Evolutionary conservation across 2,113 vertebrate genomes (phyloP), one percentile per base, ranked within the genome.

Genomic region (Marcusenius ussheri): DNA sequence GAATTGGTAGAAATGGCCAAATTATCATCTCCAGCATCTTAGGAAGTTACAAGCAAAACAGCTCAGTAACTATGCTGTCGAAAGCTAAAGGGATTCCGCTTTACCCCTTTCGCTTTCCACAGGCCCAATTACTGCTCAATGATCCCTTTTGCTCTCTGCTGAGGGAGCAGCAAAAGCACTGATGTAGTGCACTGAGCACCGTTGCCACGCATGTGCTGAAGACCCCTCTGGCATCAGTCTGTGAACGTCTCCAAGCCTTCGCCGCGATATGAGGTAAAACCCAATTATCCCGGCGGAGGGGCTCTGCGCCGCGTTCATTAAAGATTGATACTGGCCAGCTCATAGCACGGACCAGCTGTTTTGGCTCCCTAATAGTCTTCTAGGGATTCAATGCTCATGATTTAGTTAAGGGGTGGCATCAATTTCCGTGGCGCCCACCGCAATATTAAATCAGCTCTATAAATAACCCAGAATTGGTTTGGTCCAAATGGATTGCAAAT

Each of bases 271-370:
- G 50, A 84, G 27, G 80, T 39, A 89, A 89, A 89, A 92, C 92
- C 91, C 90, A 90, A 92, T 92, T 91, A 91, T 88, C 89, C 62
- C 85, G 77, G 51, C 24, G 13, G 51, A 42, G 74, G 56, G 45
- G 74, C 27, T 46, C 87, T 19, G 88, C 19, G 21, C 47, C 53
- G 89, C 89, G 77, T 90, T 92, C 90, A 91, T 66, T 77, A 49
- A 50, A 91, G 92, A 91, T 91, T 90, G 90, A 91, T 91, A 66
- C 58, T 88, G 89, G 88, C 84, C 90, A 19, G 86, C 62, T 87
- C 39, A 51, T 87, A 85, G 90, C 89, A 87, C 53, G 89, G 89
- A 91, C 90, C 90, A 91, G 92, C 91, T 92, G 92, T 91, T 83
- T 89, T 80, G 45, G 13, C 35, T 89, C n/a, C 50, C 80, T 85